Conservation (phyloP, 2,797 vertebrate genomes). For the Rhinoraja longicauda region DNA sequence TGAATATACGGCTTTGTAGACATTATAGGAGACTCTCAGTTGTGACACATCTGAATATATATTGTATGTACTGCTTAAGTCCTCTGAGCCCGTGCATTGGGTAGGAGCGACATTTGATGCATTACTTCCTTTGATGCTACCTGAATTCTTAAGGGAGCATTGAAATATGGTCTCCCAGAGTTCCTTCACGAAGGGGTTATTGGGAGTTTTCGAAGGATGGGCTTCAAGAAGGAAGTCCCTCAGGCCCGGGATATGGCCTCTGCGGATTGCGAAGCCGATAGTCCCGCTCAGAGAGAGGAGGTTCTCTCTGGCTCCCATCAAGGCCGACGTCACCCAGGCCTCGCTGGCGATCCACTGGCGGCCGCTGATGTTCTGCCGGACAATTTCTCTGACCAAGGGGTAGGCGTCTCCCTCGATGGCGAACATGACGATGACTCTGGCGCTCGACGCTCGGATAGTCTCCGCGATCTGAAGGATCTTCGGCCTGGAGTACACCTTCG, state of each 20-base stretch:
- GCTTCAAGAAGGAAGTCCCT: conserved; percentile 46
- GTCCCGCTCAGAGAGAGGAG: conserved; percentile 48
- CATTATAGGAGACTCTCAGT: conserved; percentile 52
- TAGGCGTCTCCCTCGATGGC: conserved; percentile 50
- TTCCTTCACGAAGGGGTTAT: conserved; percentile 47
- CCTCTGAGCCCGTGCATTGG: conserved; percentile 47
- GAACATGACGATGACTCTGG: conserved; percentile 48
- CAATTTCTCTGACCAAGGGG: conserved; percentile 47
- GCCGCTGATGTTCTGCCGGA: conserved; percentile 49
- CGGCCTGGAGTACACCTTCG: conserved; percentile 45
- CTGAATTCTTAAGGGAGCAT: conserved; percentile 45
- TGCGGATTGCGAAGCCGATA: conserved; percentile 51
- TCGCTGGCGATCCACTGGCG: conserved; percentile 54
- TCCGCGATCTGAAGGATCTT: conserved; percentile 47
- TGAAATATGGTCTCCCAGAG: conserved; percentile 50
- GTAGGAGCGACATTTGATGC: conserved; percentile 35
- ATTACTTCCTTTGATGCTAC: conserved; percentile 9
- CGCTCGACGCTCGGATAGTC: conserved; percentile 47
- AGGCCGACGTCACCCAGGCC: conserved; percentile 52
- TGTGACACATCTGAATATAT: conserved; percentile 53
- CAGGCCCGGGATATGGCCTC: conserved; percentile 47
- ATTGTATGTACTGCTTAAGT: conserved; percentile 45
- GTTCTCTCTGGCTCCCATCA: conserved; percentile 46
- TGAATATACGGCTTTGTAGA: conserved; percentile 50
- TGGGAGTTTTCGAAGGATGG: conserved; percentile 45